A percentile compares a stretch with the other conserved stretches of the same genome.
These are phyloP conservation scores for Pluvialis apricaria DNA, from an alignment of 2,113 vertebrate species.

Conservation along the genomic window DNA sequence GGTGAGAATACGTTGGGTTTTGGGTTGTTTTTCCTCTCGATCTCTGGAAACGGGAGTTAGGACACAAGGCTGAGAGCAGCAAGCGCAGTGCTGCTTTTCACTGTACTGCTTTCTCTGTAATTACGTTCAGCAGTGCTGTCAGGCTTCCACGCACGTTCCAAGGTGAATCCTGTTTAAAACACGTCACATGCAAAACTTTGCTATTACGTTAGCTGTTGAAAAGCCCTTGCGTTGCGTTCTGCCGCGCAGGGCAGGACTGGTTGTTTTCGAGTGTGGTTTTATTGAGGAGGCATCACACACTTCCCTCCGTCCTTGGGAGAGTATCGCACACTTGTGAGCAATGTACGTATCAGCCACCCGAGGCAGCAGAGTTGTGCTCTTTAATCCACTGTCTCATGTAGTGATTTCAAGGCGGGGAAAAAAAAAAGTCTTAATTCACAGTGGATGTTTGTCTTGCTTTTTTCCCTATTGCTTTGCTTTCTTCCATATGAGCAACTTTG, in stretches of 20 bases:
- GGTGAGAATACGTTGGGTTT: not conserved
- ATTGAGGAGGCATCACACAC: not conserved
- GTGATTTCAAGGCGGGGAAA: not conserved
- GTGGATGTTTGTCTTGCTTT: not conserved
- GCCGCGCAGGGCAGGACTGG: rapidly evolving
- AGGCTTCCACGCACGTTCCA: not conserved
- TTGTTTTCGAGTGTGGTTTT: not conserved
- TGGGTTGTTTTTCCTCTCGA: not conserved
- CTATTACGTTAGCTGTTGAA: rapidly evolving
- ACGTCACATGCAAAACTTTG: not conserved
- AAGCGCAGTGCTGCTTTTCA: not conserved
- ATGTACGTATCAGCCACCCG: rapidly evolving
- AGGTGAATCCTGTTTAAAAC: not conserved
- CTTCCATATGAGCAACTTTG: not conserved
- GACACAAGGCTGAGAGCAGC: not conserved
- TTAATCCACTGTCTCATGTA: not conserved
- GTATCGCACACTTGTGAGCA: not conserved
- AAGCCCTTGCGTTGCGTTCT: not conserved
- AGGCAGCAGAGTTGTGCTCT: not conserved
- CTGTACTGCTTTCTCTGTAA: not conserved
- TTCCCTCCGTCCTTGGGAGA: not conserved
- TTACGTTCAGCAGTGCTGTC: not conserved
- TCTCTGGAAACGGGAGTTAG: not conserved
- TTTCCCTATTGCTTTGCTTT: not conserved
- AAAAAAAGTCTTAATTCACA: not conserved